phyloP scores from a whole-genome alignment of 2,888 invertebrate genomes.

The Herminia tarsipennalis region DNA sequence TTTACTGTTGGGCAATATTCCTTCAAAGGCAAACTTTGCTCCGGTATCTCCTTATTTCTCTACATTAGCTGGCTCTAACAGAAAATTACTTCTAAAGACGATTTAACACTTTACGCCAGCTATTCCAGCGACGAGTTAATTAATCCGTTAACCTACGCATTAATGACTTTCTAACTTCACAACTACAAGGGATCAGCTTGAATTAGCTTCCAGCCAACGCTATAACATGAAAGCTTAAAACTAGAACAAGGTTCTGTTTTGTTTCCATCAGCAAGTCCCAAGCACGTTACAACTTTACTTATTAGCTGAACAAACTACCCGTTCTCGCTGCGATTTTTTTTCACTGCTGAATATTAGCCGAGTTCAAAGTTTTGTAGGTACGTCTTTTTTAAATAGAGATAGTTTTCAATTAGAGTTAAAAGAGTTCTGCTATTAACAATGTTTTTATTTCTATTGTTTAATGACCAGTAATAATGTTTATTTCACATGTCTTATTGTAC shows the following conservation, averaged over 20 bases:
- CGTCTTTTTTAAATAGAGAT: background rate
- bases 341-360: constrained; percentile 41
- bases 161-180: constrained; percentile 1
- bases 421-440: too few relatives aligned
- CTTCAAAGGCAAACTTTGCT: too few relatives aligned
- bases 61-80: too few relatives aligned
- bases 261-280: constrained; percentile 19
- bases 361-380: constrained; percentile 15
- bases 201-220: constrained; percentile 45
- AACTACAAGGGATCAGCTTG: constrained; percentile 3
- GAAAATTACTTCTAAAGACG: background rate
- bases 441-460: too few relatives aligned
- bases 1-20: too few relatives aligned
- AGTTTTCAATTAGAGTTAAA: too few relatives aligned
- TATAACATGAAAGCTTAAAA: constrained; percentile 52
- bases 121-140: background rate
- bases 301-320: constrained; percentile 39
- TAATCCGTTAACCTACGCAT: background rate
- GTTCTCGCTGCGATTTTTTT: constrained; percentile 32
- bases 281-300: constrained; percentile 50
- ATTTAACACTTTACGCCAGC: background rate
- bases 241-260: constrained; percentile 38
- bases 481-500: too few relatives aligned
- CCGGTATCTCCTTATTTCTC: too few relatives aligned
- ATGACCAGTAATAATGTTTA: too few relatives aligned